A percentile compares a stretch with the other conserved stretches of the same genome.
Evolutionary conservation across 2,888 invertebrate genomes (phyloP).

Genomic region (Allacma fusca): DNA sequence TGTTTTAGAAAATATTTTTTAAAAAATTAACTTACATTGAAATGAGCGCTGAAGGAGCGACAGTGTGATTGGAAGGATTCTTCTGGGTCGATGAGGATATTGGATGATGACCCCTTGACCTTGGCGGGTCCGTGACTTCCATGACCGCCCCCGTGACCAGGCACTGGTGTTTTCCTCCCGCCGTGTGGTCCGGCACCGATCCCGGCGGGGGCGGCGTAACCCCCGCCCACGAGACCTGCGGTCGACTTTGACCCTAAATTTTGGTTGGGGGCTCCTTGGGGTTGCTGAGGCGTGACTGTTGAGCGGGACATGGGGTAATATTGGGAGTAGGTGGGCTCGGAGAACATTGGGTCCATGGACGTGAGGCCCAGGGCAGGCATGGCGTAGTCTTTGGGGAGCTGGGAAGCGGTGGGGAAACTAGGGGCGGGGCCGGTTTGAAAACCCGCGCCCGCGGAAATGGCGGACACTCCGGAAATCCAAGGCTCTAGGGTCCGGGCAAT

Average conservation of each 20-base stretch:
- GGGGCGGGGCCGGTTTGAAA: too few relatives aligned
- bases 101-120: constrained; percentile 62
- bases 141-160: constrained; percentile 19
- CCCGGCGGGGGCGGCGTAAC: constrained; percentile 58
- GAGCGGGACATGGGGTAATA: constrained; percentile 61
- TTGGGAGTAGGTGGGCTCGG: constrained; percentile 61
- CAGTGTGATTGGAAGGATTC: constrained; percentile 73
- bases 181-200: constrained; percentile 44
- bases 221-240: constrained; percentile 48
- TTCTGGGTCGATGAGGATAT: constrained; percentile 64
- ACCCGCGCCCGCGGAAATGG: too few relatives aligned
- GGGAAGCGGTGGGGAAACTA: too few relatives aligned
- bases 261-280: too few relatives aligned
- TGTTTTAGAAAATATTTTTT: too few relatives aligned
- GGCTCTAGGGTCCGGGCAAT: too few relatives aligned
- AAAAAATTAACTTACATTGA: constrained; percentile 57
- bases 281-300: constrained; percentile 54
- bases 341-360: too few relatives aligned
- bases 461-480: too few relatives aligned
- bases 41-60: constrained; percentile 69
- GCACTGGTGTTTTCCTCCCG: constrained; percentile 60
- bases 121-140: constrained; percentile 56
- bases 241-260: too few relatives aligned
- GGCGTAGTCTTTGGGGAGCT: too few relatives aligned
- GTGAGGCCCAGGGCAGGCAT: too few relatives aligned